Base-by-base conservation (phyloP, 2,113 vertebrate species). In the Campylomormyrus numenius region DNA sequence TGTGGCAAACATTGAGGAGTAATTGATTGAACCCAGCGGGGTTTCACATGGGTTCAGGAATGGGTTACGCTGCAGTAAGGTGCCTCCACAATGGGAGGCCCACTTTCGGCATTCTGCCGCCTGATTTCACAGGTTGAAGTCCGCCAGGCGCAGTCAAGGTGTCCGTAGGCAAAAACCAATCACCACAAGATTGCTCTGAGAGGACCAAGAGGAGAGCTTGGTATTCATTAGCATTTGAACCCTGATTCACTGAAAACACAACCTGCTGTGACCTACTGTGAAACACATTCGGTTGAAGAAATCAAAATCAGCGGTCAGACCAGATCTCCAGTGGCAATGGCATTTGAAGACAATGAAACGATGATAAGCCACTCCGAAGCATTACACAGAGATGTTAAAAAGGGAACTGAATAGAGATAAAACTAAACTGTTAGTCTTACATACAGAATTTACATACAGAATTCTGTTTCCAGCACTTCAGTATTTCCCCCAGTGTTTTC, bases 21-120 rank as follows among this genome's bases (percentile, higher is more conserved):
- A 95, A 94, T 94, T 91, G 93, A 94, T 91, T 90, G 93, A 95
- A 93, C 94, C 93, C 92, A 93, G 93, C 94, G 94, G 91, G 91
- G 90, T 80, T 87, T 91, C 90, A 88, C 89, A 85, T 86, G 91
- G 89, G 66, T 93, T 92, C 92, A 94, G 91, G 24, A 74, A 86
- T 49, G 39, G 52, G 42, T 49, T 50, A 66, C 66, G 85, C 70
- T 86, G 19, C 80, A 27, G 90, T 90, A 93, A 93, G 89, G 88
- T 91, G 90, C 92, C 89, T 84, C 53, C 89, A 50, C 45, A 17
- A 11, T 3, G 56, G 80, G 56, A 11, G 45, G 31, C 39, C 50
- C 62, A 90, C 85, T 88, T 46, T 89, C 83, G 53, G 91, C 93
- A 93, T 94, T 93, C 93, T 90, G 91, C 91, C 93, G 94, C 91